Base-by-base conservation (phyloP, 2,113 vertebrate species). In the Caloenas nicobarica region DNA sequence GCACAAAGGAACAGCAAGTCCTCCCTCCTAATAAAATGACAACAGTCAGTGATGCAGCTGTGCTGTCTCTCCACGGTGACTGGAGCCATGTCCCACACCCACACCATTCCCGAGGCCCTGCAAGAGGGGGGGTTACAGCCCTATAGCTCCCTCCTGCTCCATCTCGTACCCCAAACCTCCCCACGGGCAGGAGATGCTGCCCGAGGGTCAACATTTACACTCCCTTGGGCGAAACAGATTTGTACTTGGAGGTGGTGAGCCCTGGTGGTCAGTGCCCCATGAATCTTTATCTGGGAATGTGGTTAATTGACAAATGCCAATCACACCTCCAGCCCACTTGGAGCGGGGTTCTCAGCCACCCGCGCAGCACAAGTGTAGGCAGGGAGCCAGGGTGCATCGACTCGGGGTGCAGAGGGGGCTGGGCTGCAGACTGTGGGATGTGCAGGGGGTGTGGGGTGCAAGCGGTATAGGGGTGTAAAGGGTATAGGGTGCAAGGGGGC, bases 1-100 rank as follows among this genome's bases (percentile, higher is more conserved):
- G 57, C 81, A 58, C 85, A 73, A 82, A 89, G 81, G 91, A 96
- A 96, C 95, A 86, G 56, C 81, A 66, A 97, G 89, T 89, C 84
- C 87, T 89, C 3, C 2, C 78, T 82, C 50, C 54, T 38, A 60
- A 88, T 44, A 87, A 95, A 93, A 96, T 42, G 88, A 81, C 95
- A 94, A 42, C 71, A 93, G 82, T 72, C 88, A 36, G 71, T 13
- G 22, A 77, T 5, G 16, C 58, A 42, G 66, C 79, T 9, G 70
- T 81, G 74, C 79, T 54, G 76, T 13, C 44, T 86, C 33, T 80
- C 40, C 1, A 2, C 1, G 4, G 48, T 8, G 51, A 81, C 28
- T 0, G 0, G 31, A 71, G 66, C 69, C 34, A 2, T 2, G 33
- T 42, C 38, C 56, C 0, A 0, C 46, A 42, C 95, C 88, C 86